Conservation (phyloP, 2,797 vertebrate genomes). For the Peromyscus eremicus region DNA sequence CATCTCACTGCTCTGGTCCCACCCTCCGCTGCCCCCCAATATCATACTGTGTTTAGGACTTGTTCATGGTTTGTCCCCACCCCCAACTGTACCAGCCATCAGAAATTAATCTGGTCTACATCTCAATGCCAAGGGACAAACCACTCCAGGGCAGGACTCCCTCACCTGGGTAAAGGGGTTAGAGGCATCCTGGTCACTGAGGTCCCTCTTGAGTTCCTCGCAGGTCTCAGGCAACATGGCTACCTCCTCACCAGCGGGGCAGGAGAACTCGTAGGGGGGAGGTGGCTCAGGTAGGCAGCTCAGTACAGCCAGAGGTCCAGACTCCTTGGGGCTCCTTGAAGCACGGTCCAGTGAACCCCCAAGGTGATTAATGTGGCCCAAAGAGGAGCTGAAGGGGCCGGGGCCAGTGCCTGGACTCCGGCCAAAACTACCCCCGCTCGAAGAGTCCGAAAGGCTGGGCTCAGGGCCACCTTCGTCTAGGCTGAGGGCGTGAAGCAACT, state of each 20-base stretch:
- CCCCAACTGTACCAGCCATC: too few species aligned
- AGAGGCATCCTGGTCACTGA: conserved; percentile 93
- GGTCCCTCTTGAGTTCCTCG: conserved; percentile 95
- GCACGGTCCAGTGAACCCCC: conserved; percentile 95
- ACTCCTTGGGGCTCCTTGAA: conserved; percentile 88
- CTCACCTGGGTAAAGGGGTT: conserved; percentile 95
- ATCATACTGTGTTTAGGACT: background rate
- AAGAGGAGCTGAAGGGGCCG: conserved; percentile 95
- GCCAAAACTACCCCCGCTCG: conserved; percentile 94
- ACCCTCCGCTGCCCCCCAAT: background rate
- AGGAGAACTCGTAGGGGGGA: conserved; percentile 95
- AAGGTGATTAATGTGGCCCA: conserved; percentile 98
- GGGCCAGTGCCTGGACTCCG: conserved; percentile 93
- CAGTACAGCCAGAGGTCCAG: conserved; percentile 90
- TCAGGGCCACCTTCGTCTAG: conserved; percentile 92
- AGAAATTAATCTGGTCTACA: background rate
- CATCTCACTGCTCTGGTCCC: background rate
- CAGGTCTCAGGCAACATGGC: conserved; percentile 94
- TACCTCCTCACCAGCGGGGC: conserved; percentile 93
- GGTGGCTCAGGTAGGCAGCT: conserved; percentile 94
- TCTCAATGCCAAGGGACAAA: background rate
- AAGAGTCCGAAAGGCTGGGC: conserved; percentile 96
- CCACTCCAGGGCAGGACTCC: background rate
- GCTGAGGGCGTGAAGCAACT: conserved; percentile 89
- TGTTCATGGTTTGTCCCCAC: background rate